A percentile compares a stretch with the other conserved stretches of the same genome.
Evolutionary conservation across 2,113 vertebrate species (phyloP).

Genomic region (Rallus limicola): DNA sequence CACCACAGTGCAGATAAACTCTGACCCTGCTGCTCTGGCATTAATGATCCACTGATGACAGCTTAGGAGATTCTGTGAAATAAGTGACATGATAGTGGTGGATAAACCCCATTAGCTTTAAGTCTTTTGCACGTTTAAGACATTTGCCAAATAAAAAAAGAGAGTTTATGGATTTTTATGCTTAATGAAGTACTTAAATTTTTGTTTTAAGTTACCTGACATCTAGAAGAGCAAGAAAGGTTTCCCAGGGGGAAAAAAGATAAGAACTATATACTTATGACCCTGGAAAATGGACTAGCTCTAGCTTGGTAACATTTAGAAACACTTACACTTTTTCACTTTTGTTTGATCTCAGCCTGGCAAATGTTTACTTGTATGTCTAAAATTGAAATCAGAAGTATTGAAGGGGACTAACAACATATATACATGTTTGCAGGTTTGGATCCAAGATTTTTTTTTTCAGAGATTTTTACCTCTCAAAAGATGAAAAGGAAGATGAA

Average conservation of each 20-base stretch:
- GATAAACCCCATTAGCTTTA: neutral
- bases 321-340: neutral
- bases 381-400: neutral
- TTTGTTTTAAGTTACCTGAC: neutral
- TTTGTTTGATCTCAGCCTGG: neutral
- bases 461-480: neutral
- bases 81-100: rapidly evolving
- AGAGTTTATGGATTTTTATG: neutral
- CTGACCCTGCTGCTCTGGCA: neutral
- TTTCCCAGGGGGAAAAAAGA: neutral
- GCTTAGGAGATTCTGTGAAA: neutral
- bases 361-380: neutral
- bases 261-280: neutral
- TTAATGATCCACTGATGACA: neutral
- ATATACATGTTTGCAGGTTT: neutral
- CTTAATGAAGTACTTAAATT: neutral
- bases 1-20: neutral
- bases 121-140: neutral
- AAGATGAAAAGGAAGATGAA: neutral
- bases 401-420: neutral
- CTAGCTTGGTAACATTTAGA: neutral
- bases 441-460: neutral
- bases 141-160: neutral
- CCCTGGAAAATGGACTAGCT: neutral
- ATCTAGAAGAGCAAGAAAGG: neutral